A percentile compares a stretch with the other conserved stretches of the same genome.
Evolutionary conservation across 2,888 invertebrate species (phyloP).

Genomic region (Morpho achilles): DNA sequence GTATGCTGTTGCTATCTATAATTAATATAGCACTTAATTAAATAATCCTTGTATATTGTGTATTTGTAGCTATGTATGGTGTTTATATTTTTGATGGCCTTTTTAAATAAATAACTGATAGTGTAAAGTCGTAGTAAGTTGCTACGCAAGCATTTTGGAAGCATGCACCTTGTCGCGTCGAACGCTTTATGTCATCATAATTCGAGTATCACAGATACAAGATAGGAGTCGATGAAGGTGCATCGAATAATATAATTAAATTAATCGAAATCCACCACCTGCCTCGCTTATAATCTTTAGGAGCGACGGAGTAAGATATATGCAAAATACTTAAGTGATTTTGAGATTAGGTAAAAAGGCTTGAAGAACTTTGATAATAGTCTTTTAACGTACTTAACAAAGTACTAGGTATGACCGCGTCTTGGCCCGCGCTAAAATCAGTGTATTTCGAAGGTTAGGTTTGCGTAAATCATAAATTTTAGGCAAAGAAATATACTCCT

Average conservation of each 20-base stretch:
- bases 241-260: slow-evolving; percentile 57
- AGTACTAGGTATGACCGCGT: too few relatives aligned
- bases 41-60: too few relatives aligned
- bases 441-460: too few relatives aligned
- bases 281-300: slow-evolving; percentile 37
- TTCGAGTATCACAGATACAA: slow-evolving; percentile 39
- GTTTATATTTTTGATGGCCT: too few relatives aligned
- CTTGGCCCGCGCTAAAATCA: too few relatives aligned
- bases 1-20: too few relatives aligned
- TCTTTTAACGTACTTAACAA: background rate
- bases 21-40: too few relatives aligned
- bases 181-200: slow-evolving; percentile 31
- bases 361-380: background rate
- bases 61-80: too few relatives aligned
- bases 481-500: too few relatives aligned
- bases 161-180: slow-evolving; percentile 37
- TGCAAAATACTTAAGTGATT: slow-evolving; percentile 38
- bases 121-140: too few relatives aligned
- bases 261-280: slow-evolving; percentile 52
- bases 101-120: too few relatives aligned
- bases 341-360: slow-evolving; percentile 18
- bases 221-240: slow-evolving; percentile 43
- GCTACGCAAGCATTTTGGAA: background rate
- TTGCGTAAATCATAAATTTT: too few relatives aligned
- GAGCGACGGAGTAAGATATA: slow-evolving; percentile 35